Base-by-base conservation (phyloP, 1,140 invertebrate genomes). In the Trichonephila clavata region DNA sequence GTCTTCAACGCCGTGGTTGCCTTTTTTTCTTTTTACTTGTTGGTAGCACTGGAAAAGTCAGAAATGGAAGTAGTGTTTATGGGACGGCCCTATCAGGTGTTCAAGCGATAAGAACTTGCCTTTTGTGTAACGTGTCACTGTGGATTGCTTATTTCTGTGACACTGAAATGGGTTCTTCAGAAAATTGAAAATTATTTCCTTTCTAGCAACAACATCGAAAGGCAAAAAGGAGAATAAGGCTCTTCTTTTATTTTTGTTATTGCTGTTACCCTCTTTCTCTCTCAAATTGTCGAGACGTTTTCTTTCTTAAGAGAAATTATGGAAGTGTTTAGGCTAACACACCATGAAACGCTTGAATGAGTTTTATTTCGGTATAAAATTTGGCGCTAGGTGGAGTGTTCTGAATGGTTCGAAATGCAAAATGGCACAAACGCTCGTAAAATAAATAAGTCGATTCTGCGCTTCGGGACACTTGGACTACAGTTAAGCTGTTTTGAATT, bases 61-160 rank as follows among this genome's bases (percentile, higher is more conserved):
- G 24, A 77, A 77, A 14, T 77, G 71, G 71, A 77, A 77, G 32
- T 24, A n/a, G 71, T 77, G 71, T 77, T 77, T 77, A 77, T 77
- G 71, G 71, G 20, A 21, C 18, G 71, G 24, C 14, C 20, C 71
- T 27, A 77, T 77, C 71, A 27, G 13, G 71, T 27, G 14, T 77
- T 21, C 10, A 77, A 27, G 32, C 71, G 71, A 77, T 77, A 77
- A 77, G 71, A 39, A n/a, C 50, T 16, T 10, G 20, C n/a, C 24
- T 77, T 77, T 24, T 39, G 24, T 39, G 71, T 77, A 24, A 27
- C 71, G 71, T 77, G n/a, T 24, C 71, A 63, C 61, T 1, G 16
- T 20, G 61, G 61, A 63, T 63, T 63, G 61, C 61, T 63, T 63
- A 63, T 63, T 63, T 63, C 61, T 63, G 7, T 50, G 61, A 63